Evolutionary conservation across 2,888 invertebrate genomes (phyloP).

Genomic region (Ectemnius lituratus): DNA sequence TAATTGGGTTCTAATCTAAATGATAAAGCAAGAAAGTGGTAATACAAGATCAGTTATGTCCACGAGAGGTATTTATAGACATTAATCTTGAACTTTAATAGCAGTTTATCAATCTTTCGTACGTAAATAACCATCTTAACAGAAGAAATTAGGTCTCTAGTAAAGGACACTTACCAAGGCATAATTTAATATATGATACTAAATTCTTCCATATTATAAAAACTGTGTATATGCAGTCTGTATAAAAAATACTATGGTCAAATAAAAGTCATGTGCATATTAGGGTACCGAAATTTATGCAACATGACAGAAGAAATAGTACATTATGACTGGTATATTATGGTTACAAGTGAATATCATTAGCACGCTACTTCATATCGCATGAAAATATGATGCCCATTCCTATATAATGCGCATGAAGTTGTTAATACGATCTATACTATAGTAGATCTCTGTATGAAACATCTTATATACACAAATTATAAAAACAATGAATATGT

Average conservation of each 20-base stretch:
- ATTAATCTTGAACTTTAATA: slow-evolving; percentile 49
- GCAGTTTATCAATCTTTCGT: slow-evolving; percentile 51
- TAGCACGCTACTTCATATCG: not conserved
- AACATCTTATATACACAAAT: slow-evolving; percentile 6
- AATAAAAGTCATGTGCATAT: slow-evolving; percentile 5
- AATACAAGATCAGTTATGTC: slow-evolving; percentile 46
- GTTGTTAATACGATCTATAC: not conserved
- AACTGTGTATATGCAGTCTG: not conserved
- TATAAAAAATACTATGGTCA: not conserved
- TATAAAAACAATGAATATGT: slow-evolving; percentile 21
- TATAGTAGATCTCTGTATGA: not conserved
- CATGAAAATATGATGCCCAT: slow-evolving; percentile 38
- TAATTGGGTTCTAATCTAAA: slow-evolving; percentile 41
- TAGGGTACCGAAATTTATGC: not conserved
- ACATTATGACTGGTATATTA: slow-evolving; percentile 8
- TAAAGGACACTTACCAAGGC: slow-evolving; percentile 64
- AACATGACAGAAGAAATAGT: slow-evolving; percentile 5
- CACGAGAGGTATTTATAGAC: slow-evolving; percentile 56
- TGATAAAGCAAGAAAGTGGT: slow-evolving; percentile 37
- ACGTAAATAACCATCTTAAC: not conserved
- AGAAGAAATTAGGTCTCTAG: not conserved
- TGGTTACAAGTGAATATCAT: slow-evolving; percentile 26
- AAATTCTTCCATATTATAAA: slow-evolving; percentile 18
- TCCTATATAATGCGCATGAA: slow-evolving; percentile 45
- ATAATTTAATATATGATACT: slow-evolving; percentile 47